Evolutionary conservation across 2,113 vertebrate genomes (phyloP).

Genomic region (Blennius ocellaris): DNA sequence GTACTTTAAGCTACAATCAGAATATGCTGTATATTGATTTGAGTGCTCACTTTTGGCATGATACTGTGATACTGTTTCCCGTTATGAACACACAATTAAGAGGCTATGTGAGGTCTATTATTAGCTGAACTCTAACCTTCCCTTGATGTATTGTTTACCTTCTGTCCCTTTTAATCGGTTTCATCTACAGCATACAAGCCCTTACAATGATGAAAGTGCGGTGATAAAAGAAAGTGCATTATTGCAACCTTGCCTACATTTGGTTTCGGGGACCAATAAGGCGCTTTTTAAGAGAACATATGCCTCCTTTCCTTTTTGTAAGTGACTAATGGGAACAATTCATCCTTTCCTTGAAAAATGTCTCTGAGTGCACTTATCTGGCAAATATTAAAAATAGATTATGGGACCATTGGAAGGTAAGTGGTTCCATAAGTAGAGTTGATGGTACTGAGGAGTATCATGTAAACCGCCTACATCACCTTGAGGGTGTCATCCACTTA

Average conservation of each 20-base stretch:
- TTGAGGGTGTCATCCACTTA: constrained; percentile 77
- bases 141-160: not conserved
- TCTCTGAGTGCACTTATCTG: constrained; percentile 75
- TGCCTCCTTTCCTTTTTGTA: constrained; percentile 1
- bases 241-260: constrained; percentile 11
- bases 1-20: no score
- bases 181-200: not conserved
- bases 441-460: constrained; percentile 73
- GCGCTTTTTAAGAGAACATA: constrained; percentile 4
- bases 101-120: not conserved
- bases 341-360: constrained; percentile 61
- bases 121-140: not conserved
- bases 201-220: not conserved
- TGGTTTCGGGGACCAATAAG: not conserved
- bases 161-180: not conserved
- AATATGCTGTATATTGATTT: no score
- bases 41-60: no score
- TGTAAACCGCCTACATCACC: constrained; percentile 73
- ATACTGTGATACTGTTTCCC: no score
- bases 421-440: constrained; percentile 80
- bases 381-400: constrained; percentile 84
- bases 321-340: constrained; percentile 48
- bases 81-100: no score
- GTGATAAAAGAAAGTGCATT: not conserved
- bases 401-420: constrained; percentile 74